A percentile compares a stretch with the other conserved stretches of the same genome.
These are phyloP conservation scores for Lasioglossum zephyrum DNA, from an alignment of 2,888 invertebrate species.

Conservation along the genomic window DNA sequence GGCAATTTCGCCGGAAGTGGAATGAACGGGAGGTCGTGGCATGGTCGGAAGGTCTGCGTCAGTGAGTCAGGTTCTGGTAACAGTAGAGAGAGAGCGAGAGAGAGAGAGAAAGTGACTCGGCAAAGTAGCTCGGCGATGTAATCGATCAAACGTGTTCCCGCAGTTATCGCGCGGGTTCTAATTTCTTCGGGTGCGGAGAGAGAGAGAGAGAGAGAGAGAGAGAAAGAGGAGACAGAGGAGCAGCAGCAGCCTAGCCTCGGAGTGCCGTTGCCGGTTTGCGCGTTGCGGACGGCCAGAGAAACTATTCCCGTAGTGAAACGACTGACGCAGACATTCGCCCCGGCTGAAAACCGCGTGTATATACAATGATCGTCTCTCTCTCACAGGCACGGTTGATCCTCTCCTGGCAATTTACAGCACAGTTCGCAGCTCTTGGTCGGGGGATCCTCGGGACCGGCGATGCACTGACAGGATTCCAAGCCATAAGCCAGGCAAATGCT, in stretches of 20 bases:
- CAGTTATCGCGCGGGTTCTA: slow-evolving; percentile 2
- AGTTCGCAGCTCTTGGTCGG: slow-evolving; percentile 95
- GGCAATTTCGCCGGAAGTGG: not conserved
- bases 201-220: not conserved
- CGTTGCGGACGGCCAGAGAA: not conserved
- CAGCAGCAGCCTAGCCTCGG: not conserved
- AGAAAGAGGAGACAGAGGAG: not conserved
- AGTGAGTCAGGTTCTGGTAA: not conserved
- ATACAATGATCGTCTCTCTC: slow-evolving; percentile 71
- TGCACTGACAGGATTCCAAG: slow-evolving; percentile 96
- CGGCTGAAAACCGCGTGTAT: slow-evolving; percentile 29
- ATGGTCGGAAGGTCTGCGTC: not conserved
- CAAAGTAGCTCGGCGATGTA: not conserved
- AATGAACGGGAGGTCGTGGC: not conserved
- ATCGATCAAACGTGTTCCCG: not conserved
- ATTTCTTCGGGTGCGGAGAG: slow-evolving; percentile 9
- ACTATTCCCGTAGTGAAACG: slow-evolving; percentile 35
- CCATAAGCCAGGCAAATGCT: slow-evolving; percentile 98
- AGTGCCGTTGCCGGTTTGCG: not conserved
- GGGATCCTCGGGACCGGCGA: slow-evolving; percentile 90
- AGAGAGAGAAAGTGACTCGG: not conserved
- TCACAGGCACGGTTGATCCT: slow-evolving; percentile 90
- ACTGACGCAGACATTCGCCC: slow-evolving; percentile 29
- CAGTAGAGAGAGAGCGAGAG: too few species aligned
- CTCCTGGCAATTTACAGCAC: slow-evolving; percentile 94